Evolutionary conservation across 2,888 invertebrate genomes (phyloP).

Genomic region (Leucophenga montana): DNA sequence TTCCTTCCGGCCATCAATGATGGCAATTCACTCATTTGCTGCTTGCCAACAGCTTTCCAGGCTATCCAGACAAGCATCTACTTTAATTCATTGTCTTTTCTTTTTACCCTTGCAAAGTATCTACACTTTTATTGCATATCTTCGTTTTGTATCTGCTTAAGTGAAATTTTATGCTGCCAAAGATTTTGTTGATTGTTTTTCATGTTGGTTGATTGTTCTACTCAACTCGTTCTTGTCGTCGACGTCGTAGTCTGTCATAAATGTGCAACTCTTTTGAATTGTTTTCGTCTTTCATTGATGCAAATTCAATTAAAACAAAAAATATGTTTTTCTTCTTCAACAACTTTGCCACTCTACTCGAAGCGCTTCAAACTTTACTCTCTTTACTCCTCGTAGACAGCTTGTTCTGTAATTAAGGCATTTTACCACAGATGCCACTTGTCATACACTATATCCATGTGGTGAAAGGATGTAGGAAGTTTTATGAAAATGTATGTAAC

Average conservation of each 20-base stretch:
- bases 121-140: constrained; percentile 4
- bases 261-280: constrained; percentile 9
- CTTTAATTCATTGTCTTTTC: not conserved
- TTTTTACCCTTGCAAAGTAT: not conserved
- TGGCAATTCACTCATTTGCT: not conserved
- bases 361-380: not conserved
- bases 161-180: constrained; percentile 2
- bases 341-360: not conserved
- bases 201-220: not conserved
- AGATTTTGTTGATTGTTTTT: constrained; percentile 12
- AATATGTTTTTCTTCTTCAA: constrained; percentile 3
- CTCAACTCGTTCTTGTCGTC: not conserved
- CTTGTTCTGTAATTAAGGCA: constrained; percentile 17
- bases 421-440: constrained; percentile 13
- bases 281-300: not conserved
- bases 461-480: no score
- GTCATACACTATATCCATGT: not conserved
- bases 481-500: no score
- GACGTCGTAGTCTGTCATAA: not conserved
- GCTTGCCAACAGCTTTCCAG: no score
- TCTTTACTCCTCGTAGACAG: not conserved
- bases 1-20: not conserved
- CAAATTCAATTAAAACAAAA: constrained; percentile 23
- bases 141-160: constrained; percentile 8
- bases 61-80: no score